phyloP scores from a whole-genome alignment of 2,888 invertebrate genomes.

The Sympetrum striolatum region DNA sequence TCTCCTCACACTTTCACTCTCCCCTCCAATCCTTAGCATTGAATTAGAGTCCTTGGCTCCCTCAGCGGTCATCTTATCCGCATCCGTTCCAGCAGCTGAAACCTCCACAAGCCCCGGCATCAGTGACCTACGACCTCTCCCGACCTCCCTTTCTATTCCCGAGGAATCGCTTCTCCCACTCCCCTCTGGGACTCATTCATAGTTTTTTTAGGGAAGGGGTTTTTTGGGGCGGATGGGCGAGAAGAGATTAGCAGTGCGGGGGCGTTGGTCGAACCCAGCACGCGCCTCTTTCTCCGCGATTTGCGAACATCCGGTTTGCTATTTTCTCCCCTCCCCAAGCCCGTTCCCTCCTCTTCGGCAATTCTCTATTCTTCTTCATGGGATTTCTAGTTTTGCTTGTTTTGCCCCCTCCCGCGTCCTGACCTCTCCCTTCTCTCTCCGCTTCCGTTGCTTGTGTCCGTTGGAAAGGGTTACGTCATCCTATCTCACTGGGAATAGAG shows the following conservation, averaged over 20 bases:
- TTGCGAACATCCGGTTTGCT: background rate
- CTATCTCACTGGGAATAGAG: background rate
- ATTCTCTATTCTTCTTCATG: background rate
- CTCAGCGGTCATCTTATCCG: conserved; percentile 12
- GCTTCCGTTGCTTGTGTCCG: background rate
- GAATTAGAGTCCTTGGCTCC: background rate
- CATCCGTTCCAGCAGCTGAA: conserved; percentile 10
- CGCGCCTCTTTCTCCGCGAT: background rate
- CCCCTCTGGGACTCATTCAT: conserved; percentile 4
- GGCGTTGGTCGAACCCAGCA: background rate
- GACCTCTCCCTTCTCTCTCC: background rate
- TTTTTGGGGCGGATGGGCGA: background rate
- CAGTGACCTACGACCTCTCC: background rate
- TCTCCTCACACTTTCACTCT: background rate
- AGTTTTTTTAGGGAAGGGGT: background rate
- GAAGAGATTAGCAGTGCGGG: background rate
- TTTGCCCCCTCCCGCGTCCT: background rate
- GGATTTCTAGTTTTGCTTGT: background rate
- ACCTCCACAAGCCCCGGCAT: background rate
- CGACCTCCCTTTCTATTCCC: background rate
- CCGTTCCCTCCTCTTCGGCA: background rate
- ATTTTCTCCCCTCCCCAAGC: background rate
- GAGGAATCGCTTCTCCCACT: background rate
- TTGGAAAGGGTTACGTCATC: background rate
- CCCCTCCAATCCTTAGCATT: background rate